Base-by-base conservation (phyloP, 2,888 invertebrate genomes). In the Cryptocephalus primarius region DNA sequence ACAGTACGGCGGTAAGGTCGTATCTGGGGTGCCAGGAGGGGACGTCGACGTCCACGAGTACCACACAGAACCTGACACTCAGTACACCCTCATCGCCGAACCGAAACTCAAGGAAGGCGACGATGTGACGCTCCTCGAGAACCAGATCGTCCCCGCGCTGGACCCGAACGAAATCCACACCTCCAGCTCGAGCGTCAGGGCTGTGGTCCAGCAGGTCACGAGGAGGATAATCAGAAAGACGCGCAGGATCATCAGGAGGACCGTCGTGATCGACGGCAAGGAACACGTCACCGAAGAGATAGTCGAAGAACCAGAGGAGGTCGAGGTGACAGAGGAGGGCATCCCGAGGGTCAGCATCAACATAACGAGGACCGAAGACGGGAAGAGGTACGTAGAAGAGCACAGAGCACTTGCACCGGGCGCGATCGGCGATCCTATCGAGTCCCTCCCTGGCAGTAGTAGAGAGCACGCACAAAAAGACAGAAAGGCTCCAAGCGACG, bases 251-350 rank as follows among this genome's bases (percentile, higher is more conserved):
- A 84, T 90, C 44, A 77, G 85, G 45, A 80, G 82, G 54, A 78
- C 86, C 2, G 83, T 84, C 0, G 81, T 88, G 6, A 79, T 89
- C 48, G 83, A 90, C 64, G 90, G 90, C 0, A 85, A 87, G 68
- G 90, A 90, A 70, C 83, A 84, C 50, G 78, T 87, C 0, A 83
- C 83, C 8, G 90, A 90, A 68, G 89, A 90, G 71, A 70, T 89
- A 1, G 75, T 89, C 39, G 90, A 90, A 61, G 89, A 89, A 66
- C 90, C 90, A 0, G 89, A 85, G 60, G 81, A 82, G 64, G 72
- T 85, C 4, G 84, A 85, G 69, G 74, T 83, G 9, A 76, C 76
- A 33, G 83, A 83, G 63, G 82, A 88, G 67, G 78, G 80, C 56
- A 78, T 84, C 56, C 85, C 85, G 1, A 74, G 80, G 55, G 80